A percentile compares a stretch with the other conserved stretches of the same genome.
Evolutionary conservation across 2,113 vertebrate species (phyloP).

Genomic region (Cheirogaleus medius): DNA sequence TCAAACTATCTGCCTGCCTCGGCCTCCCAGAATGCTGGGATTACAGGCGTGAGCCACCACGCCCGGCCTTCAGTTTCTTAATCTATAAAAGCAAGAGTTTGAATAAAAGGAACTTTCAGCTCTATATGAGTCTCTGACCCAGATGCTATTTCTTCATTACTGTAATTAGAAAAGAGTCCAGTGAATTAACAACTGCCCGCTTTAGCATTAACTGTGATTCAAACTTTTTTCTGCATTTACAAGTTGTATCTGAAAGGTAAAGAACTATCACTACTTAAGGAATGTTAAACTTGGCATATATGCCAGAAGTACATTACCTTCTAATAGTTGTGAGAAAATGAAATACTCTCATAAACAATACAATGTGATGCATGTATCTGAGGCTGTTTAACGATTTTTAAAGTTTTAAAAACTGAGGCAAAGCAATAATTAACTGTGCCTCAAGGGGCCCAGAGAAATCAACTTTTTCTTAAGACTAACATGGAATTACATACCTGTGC

Average conservation of each 20-base stretch:
- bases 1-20: too few relatives aligned
- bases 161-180: constrained; percentile 63
- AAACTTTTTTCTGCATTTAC: constrained; percentile 23
- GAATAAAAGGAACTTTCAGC: not conserved
- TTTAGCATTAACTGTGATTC: constrained; percentile 55
- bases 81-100: not conserved
- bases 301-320: not conserved
- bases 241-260: constrained; percentile 24
- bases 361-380: not conserved
- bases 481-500: constrained; percentile 87
- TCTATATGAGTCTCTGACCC: constrained; percentile 20
- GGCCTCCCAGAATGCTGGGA: too few relatives aligned
- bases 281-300: not conserved
- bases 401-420: not conserved
- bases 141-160: constrained; percentile 57
- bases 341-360: constrained; percentile 23
- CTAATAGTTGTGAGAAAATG: not conserved
- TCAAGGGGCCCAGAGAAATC: not conserved
- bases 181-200: constrained; percentile 54
- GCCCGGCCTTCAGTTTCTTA: not conserved
- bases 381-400: not conserved
- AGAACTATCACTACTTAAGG: not conserved
- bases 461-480: not conserved
- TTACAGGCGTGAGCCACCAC: too few relatives aligned
- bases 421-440: constrained; percentile 10